Conservation (phyloP, 2,797 vertebrate genomes). For the Phrynocephalus guinanensis region DNA sequence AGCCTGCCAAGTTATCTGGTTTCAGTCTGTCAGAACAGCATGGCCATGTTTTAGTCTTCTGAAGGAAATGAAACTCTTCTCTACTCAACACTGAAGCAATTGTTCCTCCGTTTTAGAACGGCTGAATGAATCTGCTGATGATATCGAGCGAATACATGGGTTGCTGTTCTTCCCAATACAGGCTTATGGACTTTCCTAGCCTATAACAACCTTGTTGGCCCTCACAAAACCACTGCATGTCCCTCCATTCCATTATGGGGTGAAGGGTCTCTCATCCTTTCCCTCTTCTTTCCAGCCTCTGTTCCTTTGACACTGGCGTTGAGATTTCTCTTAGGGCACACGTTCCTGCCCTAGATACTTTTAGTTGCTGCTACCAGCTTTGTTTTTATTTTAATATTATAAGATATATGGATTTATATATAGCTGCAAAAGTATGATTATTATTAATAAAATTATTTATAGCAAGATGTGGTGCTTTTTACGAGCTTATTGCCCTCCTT, state of each 20-base stretch:
- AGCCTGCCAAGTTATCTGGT: not conserved
- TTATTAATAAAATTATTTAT: slow-evolving; percentile 38
- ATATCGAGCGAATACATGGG: not conserved
- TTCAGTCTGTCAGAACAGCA: not conserved
- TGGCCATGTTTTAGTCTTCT: not conserved
- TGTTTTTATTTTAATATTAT: slow-evolving; percentile 1
- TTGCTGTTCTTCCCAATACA: not conserved
- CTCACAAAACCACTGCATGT: too few species aligned
- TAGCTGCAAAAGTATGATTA: not conserved
- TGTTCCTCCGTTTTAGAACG: not conserved
- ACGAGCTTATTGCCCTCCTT: not conserved
- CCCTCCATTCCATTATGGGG: not conserved
- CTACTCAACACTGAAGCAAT: not conserved
- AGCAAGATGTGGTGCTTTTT: not conserved
- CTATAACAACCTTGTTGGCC: not conserved
- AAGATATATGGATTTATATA: not conserved
- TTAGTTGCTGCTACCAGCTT: not conserved
- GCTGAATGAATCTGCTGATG: not conserved
- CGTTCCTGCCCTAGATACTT: not conserved
- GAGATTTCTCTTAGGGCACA: too few species aligned
- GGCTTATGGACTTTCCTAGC: not conserved
- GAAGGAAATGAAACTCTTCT: not conserved
- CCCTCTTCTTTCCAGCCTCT: not conserved
- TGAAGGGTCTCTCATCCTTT: not conserved
- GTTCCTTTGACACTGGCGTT: not conserved